Evolutionary conservation across 2,797 vertebrate species (phyloP).

Genomic region (Epinephelus coioides): DNA sequence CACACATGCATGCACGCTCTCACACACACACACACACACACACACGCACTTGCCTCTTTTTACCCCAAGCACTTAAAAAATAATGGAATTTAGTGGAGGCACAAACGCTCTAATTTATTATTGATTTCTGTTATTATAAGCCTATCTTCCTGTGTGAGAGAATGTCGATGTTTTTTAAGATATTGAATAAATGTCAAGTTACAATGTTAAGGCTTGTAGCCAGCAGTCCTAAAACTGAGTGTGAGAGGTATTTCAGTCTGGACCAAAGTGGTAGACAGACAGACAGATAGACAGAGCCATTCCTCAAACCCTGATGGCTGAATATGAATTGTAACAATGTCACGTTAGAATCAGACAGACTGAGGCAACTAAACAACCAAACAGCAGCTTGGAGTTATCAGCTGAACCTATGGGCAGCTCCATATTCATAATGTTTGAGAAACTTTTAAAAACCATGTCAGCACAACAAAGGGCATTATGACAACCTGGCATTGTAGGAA

Average conservation of each 20-base stretch:
- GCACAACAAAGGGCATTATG: neutral
- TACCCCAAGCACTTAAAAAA: slow-evolving; percentile 37
- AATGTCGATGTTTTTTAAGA: slow-evolving; percentile 35
- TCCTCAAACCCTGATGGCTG: neutral
- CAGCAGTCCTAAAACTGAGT: slow-evolving; percentile 13
- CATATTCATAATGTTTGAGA: neutral
- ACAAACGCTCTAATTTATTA: slow-evolving; percentile 56
- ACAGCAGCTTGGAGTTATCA: neutral
- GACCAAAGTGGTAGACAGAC: neutral
- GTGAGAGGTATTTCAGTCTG: neutral
- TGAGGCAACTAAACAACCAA: neutral
- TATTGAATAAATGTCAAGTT: slow-evolving; percentile 55
- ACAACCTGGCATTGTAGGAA: neutral
- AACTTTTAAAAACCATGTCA: slow-evolving; percentile 1
- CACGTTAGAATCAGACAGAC: neutral
- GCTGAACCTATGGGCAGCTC: neutral
- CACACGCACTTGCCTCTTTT: slow-evolving; percentile 9
- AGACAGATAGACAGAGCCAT: neutral
- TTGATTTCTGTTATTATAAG: slow-evolving; percentile 64
- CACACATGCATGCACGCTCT: slow-evolving; percentile 11
- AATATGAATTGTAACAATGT: neutral
- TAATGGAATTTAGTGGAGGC: slow-evolving; percentile 44
- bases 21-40: slow-evolving; percentile 20
- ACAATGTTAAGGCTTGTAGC: slow-evolving; percentile 26
- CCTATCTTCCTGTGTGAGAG: slow-evolving; percentile 36